Base-by-base conservation (phyloP, 1,140 invertebrate genomes). In the Plectus sambesii region DNA sequence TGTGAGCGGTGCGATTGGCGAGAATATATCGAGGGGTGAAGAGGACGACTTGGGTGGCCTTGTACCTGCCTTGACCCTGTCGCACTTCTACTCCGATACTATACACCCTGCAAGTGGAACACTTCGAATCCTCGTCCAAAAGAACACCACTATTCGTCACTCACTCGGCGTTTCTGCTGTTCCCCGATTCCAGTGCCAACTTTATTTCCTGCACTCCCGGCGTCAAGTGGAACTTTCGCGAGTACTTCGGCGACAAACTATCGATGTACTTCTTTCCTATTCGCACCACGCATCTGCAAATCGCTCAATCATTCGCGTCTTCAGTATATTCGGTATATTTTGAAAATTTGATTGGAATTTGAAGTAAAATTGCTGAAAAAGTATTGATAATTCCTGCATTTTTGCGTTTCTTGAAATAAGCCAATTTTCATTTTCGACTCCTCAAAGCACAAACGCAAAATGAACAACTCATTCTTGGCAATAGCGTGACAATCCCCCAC, bases 11-110 rank as follows among this genome's bases (percentile, higher is more conserved):
- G 67, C 82, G 80, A 72, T 98, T 97, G 66, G 93, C 84, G 35
- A 97, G 73, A 68, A 89, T 84, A 73, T 84, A 96, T 57, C 87
- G 76, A 25, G 92, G 88, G 3, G 87, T 84, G 51, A 97, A 77
- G 6, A 85, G 92, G 9, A 94, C 83, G 58, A 97, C 83, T 62
- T 82, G 85, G 2, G 90, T 94, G 59, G 83, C 79, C 30, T 82
- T 74, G 72, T 93, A 93, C 56, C 82, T 75, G 29, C 88, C 90
- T 56, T 82, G 78, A 1, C 88, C 90, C 29, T 80, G 77, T 24
- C 65, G 61, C 3, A 74, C 50, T 53, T 87, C 81, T 39, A 97
- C 83, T 33, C 90, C 89, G 59, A 78, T 74, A 51, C 71, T 76
- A 55, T 77, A 78, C n/a, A 76, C 72, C 66, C 76, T 64, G 85